phyloP scores from a whole-genome alignment of 2,797 vertebrate species.

The Sternarchorhynchus goeldii region DNA sequence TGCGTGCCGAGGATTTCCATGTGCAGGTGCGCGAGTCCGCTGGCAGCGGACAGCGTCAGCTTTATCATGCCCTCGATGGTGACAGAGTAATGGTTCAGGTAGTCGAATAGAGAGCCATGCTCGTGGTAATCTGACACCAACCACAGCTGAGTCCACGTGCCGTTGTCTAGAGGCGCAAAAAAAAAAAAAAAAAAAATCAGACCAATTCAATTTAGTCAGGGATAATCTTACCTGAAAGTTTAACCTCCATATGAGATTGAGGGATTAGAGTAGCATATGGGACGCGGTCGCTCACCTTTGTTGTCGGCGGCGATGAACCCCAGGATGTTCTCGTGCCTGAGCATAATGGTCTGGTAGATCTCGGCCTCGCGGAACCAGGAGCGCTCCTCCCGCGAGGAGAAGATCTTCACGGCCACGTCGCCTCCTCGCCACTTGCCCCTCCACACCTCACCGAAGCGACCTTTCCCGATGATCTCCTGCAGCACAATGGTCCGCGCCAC shows the following conservation, averaged over 20 bases:
- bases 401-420: conserved; percentile 97
- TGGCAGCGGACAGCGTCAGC: conserved; percentile 91
- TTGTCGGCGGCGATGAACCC: conserved; percentile 98
- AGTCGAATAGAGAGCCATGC: conserved; percentile 96
- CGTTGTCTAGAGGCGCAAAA: conserved; percentile 82
- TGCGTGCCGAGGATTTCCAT: conserved; percentile 96
- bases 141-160: conserved; percentile 98
- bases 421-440: conserved; percentile 94
- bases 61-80: conserved; percentile 99
- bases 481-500: conserved; percentile 96
- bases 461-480: conserved; percentile 98
- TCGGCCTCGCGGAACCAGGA: conserved; percentile 98
- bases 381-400: conserved; percentile 96
- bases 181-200: not conserved
- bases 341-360: conserved; percentile 98
- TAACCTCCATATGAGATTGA: not conserved
- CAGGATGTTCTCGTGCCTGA: conserved; percentile 96
- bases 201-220: conserved; percentile 1
- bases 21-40: conserved; percentile 94
- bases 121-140: conserved; percentile 97
- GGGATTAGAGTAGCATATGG: not conserved
- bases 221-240: not conserved
- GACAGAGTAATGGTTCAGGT: conserved; percentile 94
- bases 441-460: conserved; percentile 98
- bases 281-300: conserved; percentile 80